phyloP scores from a whole-genome alignment of 2,797 vertebrate species.

The Kryptolebias ocellatus region DNA sequence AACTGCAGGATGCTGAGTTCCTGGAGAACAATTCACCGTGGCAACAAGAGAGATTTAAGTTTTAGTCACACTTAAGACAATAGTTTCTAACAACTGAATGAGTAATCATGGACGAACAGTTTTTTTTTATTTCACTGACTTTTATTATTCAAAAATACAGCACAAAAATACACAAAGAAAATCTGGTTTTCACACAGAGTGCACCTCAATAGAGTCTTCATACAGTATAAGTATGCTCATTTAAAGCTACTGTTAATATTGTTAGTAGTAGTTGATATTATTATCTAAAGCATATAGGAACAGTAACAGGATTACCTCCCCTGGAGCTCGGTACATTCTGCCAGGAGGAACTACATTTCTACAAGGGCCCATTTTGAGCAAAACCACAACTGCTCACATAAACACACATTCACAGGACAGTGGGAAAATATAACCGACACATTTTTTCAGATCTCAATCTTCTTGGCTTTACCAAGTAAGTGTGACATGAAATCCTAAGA shows the following conservation, averaged over 20 bases:
- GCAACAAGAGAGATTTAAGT: neutral
- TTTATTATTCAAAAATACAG: constrained; percentile 86
- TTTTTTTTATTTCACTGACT: constrained; percentile 52
- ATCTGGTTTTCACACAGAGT: constrained; percentile 67
- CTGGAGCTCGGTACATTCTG: constrained; percentile 53
- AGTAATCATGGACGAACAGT: neutral
- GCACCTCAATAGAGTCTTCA: constrained; percentile 66
- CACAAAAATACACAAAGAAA: constrained; percentile 79
- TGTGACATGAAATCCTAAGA: constrained; percentile 33
- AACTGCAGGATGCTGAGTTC: constrained; percentile 34
- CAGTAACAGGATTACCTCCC: constrained; percentile 34
- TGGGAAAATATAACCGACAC: constrained; percentile 25
- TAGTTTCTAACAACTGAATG: constrained; percentile 16
- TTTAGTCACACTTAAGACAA: constrained; percentile 34
- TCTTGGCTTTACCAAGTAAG: constrained; percentile 6
- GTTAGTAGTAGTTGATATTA: constrained; percentile 66
- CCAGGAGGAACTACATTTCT: constrained; percentile 56
- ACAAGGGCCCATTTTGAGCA: constrained; percentile 42
- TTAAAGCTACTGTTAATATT: constrained; percentile 74
- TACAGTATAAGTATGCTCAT: constrained; percentile 73
- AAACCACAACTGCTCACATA: constrained; percentile 9
- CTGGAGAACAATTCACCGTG: constrained; percentile 12
- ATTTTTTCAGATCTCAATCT: constrained; percentile 32
- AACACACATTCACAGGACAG: neutral
- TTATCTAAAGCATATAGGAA: constrained; percentile 43